Base-by-base conservation (phyloP, 2,113 vertebrate species). In the Mormoops blainvillei region DNA sequence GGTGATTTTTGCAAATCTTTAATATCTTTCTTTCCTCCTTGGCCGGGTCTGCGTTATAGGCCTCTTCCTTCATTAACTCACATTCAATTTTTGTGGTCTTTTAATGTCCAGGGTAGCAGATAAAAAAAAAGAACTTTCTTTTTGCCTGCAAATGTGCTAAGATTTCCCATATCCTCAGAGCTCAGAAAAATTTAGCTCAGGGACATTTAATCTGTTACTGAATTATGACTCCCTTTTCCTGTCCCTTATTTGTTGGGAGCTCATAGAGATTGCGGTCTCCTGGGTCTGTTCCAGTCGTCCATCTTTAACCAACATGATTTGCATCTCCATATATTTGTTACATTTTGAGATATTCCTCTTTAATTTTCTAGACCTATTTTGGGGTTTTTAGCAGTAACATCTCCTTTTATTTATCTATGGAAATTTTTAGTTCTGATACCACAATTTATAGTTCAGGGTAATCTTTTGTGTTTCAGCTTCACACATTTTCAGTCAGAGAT, bases 261-360 rank as follows among this genome's bases (percentile, higher is more conserved):
- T 86, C 89, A 54, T 20, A 87, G 70, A 52, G 63, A 76, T 74
- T 94, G 56, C 84, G 61, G 16, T 65, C 73, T 89, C 56, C 73
- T 83, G 54, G 41, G 63, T 82, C 81, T 77, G 43, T 85, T 94
- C 67, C 67, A 88, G 0, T 93, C n/a, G 91, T 58, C 87, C 50
- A 61, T 87, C n/a, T 68, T 91, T 94, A 41, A 95, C 92, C 94
- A 94, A 94, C 95, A 77, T n/a, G 84, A 94, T 96, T 95, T 96
- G 90, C 80, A 94, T 95, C n/a, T 84, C 14, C 65, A 3, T 92
- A 78, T 97, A 96, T 95, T 91, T 96, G 84, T 83, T 54, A 18
- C 43, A 73, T 89, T 95, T 97, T 81, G 58, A 93, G n/a, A 94
- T 87, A 71, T 48, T 90, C 91, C 61, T 87, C 61, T 87, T 65